Conservation (phyloP, 2,888 invertebrate species). For the Cataglyphis cursor region DNA sequence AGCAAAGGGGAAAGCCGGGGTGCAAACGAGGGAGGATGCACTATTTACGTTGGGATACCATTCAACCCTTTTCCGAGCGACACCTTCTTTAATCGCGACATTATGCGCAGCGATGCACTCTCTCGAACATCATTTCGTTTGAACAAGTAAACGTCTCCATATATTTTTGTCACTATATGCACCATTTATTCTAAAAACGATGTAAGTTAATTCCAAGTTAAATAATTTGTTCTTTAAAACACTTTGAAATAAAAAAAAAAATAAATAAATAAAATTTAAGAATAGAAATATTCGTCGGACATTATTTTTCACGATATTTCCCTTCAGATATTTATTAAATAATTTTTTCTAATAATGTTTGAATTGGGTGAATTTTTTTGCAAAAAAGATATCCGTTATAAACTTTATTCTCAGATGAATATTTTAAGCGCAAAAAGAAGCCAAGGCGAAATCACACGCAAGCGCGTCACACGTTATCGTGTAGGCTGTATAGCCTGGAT, state of each 20-base stretch:
- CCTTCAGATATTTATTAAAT: neutral
- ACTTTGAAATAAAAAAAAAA: neutral
- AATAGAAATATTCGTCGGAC: neutral
- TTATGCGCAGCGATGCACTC: constrained; percentile 40
- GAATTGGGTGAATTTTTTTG: neutral
- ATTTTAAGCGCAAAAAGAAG: constrained; percentile 28
- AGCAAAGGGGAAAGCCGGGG: constrained; percentile 19
- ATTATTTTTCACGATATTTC: neutral
- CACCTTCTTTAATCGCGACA: constrained; percentile 44
- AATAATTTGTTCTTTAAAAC: neutral
- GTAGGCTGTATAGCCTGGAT: constrained; percentile 20
- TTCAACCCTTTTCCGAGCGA: constrained; percentile 40
- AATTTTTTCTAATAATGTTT: neutral
- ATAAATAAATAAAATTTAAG: too few relatives aligned
- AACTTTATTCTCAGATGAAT: constrained; percentile 49
- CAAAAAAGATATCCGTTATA: constrained; percentile 34
- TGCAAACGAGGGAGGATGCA: constrained; percentile 13
- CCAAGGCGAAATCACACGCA: constrained; percentile 8
- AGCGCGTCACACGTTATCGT: constrained; percentile 40
- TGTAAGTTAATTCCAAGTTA: constrained; percentile 25
- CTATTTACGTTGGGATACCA: constrained; percentile 44
- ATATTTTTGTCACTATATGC: neutral
- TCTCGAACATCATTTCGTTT: constrained; percentile 36
- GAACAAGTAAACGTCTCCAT: constrained; percentile 20
- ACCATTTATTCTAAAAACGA: constrained; percentile 5